Evolutionary conservation across 2,113 vertebrate genomes (phyloP).

Genomic region (Pristiophorus japonicus): DNA sequence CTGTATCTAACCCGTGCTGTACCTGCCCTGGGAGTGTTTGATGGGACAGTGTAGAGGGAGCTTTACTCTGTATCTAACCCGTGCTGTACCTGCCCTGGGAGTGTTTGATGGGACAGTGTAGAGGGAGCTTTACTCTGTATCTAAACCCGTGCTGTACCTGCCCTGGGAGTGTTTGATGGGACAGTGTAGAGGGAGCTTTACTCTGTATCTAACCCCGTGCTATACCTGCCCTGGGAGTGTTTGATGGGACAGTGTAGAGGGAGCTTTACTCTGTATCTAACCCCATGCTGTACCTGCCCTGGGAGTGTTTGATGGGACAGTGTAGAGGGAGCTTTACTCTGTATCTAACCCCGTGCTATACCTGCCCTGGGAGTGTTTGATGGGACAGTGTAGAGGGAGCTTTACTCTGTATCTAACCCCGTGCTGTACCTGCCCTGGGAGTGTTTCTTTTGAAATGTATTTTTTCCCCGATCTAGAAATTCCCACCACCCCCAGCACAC

Average conservation of each 20-base stretch:
- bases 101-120: no score
- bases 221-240: background rate
- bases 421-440: background rate
- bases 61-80: no score
- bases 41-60: no score
- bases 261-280: background rate
- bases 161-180: no score
- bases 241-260: background rate
- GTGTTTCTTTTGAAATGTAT: background rate
- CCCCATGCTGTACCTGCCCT: background rate
- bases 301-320: background rate
- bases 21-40: no score
- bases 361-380: background rate
- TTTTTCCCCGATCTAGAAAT: background rate
- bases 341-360: background rate
- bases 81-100: no score
- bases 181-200: background rate
- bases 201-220: background rate
- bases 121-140: no score
- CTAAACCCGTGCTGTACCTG: no score
- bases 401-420: background rate
- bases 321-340: conserved; percentile 7
- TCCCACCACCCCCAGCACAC: background rate
- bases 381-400: background rate
- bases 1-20: no score